Base-by-base conservation (phyloP, 2,797 vertebrate species). In the Astyanax mexicanus region DNA sequence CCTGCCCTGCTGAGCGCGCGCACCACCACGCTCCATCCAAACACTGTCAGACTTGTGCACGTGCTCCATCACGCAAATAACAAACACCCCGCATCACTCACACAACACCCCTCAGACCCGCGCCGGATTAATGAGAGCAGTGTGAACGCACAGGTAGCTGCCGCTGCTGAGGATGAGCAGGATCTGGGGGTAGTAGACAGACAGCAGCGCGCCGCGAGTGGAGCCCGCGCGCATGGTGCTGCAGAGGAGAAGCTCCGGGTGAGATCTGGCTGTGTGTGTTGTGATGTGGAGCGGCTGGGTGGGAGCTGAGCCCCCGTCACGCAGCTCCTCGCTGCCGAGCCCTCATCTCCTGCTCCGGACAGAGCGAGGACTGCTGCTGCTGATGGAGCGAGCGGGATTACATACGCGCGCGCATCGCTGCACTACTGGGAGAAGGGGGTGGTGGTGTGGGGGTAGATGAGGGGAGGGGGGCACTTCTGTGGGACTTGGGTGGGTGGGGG, bases 91-190 rank as follows among this genome's bases (percentile, higher is more conserved):
- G 13, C 5, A 6, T 55, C 52, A 55, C 52, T 55, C 52, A 27
- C 52, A 2, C 4, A 15, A 25, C 8, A 52, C 12, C 49, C 19
- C 1, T 52, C 52, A 29, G 49, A 52, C 49, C 52, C 1, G 11
- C 49, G 8, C 23, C 15, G 45, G 49, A 0, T 23, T 49, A 52
- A 23, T 49, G 11, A 15, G 52, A 29, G 52, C 11, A 12, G 6
- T 12, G 84, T 84, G 84, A 92, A 98, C 97, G 94, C 95, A 98
- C 96, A 98, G 95, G 94, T 98, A 98, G 94, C 96, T 98, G 89
- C 97, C 96, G 93, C 96, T 98, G 94, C 96, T 97, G 88, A 98
- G 95, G 93, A 98, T 95, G 92, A 98, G 95, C 92, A 98, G 97
- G 87, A 98, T 95, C 94, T 97, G 96, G 72, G 96, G 96, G 91